Base-by-base conservation (phyloP, 2,113 vertebrate species). In the Notechis scutatus region DNA sequence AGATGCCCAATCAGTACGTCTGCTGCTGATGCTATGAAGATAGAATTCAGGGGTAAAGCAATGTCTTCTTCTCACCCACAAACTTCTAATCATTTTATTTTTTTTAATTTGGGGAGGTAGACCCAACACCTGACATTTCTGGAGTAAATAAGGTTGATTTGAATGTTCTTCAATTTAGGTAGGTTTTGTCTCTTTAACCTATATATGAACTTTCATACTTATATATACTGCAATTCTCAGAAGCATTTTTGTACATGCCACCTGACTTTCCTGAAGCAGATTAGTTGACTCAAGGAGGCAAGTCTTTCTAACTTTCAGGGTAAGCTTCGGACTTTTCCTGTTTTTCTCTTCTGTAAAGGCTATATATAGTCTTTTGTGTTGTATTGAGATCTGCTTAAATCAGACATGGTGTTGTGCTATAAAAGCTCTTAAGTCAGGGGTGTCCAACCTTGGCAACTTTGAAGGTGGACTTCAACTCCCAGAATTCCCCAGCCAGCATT, bases 251-350 rank as follows among this genome's bases (percentile, higher is more conserved):
- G 74, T 61, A 3, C 88, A 90, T 86, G 88, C 45, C 61, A 39
- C 42, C 56, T 86, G 92, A 92, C 87, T 87, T 39, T 92, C 87
- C 61, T 89, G 88, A 61, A 93, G 74, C 34, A 93, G 54, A 93
- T 93, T 90, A 90, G 88, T 86, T 86, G 92, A 50, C 74, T 64
- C 56, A 47, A 61, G 92, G 88, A 61, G 61, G 56, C 47, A 34
- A 14, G 29, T 87, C 42, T 10, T 89, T 87, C 26, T 64, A 93
- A 93, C 86, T 87, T 87, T 87, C 55, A 87, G 87, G 55, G 45
- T 92, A 57, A 57, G 39, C 45, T 6, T 81, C 34, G 47, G 23
- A 85, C 64, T 92, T 92, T 56, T 21, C 87, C 61, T 23, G 52
- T 93, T 93, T 93, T 34, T 42, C n/a, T 90, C 18, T 81, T 81